Conservation (phyloP, 2,888 invertebrate genomes). For the Limnephilus auricula region DNA sequence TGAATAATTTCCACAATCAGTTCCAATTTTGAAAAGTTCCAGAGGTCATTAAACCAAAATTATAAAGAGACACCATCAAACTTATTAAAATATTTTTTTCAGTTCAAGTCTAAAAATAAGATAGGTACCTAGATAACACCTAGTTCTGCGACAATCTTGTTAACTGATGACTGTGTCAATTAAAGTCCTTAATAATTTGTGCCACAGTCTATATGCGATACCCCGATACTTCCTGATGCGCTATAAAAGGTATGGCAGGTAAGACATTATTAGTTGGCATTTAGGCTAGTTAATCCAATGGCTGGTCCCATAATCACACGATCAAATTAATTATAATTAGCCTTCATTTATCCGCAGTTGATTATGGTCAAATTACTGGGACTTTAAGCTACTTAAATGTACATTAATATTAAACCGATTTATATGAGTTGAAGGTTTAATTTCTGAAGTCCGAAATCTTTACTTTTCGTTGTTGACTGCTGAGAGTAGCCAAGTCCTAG, state of each 20-base stretch:
- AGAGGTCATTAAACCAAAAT: no score
- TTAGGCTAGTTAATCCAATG: neutral
- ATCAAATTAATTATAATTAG: neutral
- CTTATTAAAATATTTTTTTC: neutral
- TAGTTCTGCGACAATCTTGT: neutral
- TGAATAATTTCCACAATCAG: no score
- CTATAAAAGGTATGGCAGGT: neutral
- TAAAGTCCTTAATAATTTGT: neutral
- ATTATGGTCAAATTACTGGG: neutral
- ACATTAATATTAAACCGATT: neutral
- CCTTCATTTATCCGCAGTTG: neutral
- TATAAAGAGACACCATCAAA: no score
- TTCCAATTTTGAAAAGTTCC: no score
- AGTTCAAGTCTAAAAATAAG: neutral
- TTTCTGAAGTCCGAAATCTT: neutral
- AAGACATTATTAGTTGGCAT: slow-evolving; percentile 2
- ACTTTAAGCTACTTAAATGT: neutral
- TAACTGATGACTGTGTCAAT: neutral
- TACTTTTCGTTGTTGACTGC: neutral
- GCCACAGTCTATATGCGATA: neutral
- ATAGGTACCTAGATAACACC: neutral
- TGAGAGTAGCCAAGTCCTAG: no score
- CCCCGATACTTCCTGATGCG: neutral
- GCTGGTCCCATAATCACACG: neutral
- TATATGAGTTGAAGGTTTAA: neutral